Percentiles rank a stretch among this genome's conserved stretches.
Conservation (phyloP, 2,888 invertebrate species). For the Germaria angustata region DNA sequence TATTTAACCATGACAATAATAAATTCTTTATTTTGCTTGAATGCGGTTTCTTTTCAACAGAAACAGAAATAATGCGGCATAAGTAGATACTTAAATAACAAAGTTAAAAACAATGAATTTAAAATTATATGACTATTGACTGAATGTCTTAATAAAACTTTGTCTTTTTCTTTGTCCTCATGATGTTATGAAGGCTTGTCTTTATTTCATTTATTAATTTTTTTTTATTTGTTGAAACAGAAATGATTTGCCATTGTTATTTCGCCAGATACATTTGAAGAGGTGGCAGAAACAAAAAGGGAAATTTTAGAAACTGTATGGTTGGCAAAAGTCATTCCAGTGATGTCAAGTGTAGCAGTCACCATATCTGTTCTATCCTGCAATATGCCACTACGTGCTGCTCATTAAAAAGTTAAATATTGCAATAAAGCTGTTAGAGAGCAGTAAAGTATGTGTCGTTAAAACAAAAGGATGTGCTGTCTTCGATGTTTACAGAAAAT, state of each 20-base stretch:
- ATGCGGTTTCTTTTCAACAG: constrained; percentile 9
- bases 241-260: constrained; percentile 18
- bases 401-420: constrained; percentile 57
- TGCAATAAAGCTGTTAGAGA: not conserved
- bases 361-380: not conserved
- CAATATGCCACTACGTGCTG: not conserved
- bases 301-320: no score
- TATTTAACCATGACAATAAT: constrained; percentile 29
- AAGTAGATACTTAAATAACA: not conserved
- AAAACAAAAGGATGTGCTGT: not conserved
- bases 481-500: not conserved
- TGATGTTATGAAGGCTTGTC: constrained; percentile 4
- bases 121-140: not conserved
- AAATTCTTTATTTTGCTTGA: not conserved
- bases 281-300: not conserved
- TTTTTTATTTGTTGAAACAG: not conserved
- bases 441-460: constrained; percentile 6
- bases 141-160: no score
- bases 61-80: constrained; percentile 5
- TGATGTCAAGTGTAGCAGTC: no score
- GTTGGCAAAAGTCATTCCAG: no score
- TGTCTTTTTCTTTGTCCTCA: not conserved
- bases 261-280: not conserved
- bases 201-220: not conserved
- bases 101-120: not conserved